Percentiles rank a stretch among this genome's conserved stretches.
These are phyloP conservation scores for Ictidomys tridecemlineatus DNA, from an alignment of 2,113 vertebrate genomes.

Conservation along the genomic window DNA sequence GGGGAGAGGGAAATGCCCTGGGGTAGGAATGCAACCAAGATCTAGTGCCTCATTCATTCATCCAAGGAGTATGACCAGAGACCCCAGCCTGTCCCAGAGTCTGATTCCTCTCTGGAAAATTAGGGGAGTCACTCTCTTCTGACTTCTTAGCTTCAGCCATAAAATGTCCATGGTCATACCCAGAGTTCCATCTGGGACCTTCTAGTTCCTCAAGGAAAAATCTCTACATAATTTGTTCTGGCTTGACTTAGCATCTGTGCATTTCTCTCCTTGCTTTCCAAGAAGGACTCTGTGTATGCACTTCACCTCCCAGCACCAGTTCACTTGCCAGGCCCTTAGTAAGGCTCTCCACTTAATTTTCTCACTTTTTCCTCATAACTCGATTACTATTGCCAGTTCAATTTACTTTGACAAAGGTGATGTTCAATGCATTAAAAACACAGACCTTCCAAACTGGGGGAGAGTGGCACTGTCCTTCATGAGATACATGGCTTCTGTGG, in stretches of 20 bases:
- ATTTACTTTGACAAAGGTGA: slow-evolving; percentile 30
- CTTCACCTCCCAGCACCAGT: background rate
- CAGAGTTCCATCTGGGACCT: slow-evolving; percentile 18
- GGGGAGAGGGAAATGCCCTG: background rate
- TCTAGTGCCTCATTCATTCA: background rate
- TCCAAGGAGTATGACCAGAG: background rate
- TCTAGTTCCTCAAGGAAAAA: background rate
- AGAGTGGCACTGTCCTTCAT: background rate
- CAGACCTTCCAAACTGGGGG: background rate
- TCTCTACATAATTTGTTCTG: background rate
- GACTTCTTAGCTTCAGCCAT: background rate
- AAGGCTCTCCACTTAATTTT: slow-evolving; percentile 37
- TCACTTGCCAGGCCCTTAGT: background rate
- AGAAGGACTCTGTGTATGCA: background rate
- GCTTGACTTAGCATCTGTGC: background rate
- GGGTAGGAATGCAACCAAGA: background rate
- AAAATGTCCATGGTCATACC: background rate
- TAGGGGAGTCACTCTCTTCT: background rate
- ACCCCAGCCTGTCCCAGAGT: background rate
- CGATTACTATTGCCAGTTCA: background rate
- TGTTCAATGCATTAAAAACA: slow-evolving; percentile 2
- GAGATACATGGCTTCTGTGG: background rate
- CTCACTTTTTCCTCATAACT: slow-evolving; percentile 40
- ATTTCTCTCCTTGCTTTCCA: slow-evolving; percentile 14
- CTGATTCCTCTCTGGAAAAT: background rate